Conservation (phyloP, 2,797 vertebrate genomes). For the Ctenosaura bakeri region DNA sequence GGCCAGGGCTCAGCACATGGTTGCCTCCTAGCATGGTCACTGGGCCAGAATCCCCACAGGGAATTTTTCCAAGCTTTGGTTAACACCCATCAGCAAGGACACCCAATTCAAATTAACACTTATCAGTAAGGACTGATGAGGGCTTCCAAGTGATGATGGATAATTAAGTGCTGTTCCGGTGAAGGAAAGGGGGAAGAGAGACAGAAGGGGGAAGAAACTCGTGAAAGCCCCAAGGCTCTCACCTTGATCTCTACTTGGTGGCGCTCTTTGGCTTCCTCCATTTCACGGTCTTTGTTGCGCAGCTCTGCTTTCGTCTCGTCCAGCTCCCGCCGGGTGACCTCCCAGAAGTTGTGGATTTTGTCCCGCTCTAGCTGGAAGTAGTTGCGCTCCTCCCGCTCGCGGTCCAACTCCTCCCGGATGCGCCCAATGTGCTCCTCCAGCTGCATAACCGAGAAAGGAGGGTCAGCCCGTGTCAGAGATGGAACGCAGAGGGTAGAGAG, state of each 20-base stretch:
- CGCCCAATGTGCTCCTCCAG: constrained; percentile 83
- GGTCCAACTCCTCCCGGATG: constrained; percentile 88
- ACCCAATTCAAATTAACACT: no score
- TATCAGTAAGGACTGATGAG: no score
- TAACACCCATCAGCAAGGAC: rapidly evolving
- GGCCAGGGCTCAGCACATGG: no score
- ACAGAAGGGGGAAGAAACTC: no score
- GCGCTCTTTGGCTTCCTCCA: constrained; percentile 88
- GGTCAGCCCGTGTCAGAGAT: rapidly evolving
- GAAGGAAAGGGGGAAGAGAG: no score
- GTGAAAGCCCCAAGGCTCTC: background rate
- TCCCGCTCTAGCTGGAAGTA: constrained; percentile 92
- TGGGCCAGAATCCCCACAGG: background rate
- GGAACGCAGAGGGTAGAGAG: rapidly evolving
- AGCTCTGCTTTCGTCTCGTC: constrained; percentile 86
- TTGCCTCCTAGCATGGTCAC: no score
- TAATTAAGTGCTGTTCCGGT: no score
- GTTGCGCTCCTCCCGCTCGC: constrained; percentile 90
- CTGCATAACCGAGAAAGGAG: constrained; percentile 68
- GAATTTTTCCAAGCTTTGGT: no score
- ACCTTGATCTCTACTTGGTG: constrained; percentile 95
- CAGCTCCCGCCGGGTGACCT: constrained; percentile 84
- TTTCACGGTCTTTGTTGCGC: constrained; percentile 86
- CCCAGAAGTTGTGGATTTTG: constrained; percentile 87
- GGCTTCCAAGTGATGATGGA: no score